Conservation (phyloP, 92 coral and sea anemone genomes). For the Heliopora coerulea region DNA sequence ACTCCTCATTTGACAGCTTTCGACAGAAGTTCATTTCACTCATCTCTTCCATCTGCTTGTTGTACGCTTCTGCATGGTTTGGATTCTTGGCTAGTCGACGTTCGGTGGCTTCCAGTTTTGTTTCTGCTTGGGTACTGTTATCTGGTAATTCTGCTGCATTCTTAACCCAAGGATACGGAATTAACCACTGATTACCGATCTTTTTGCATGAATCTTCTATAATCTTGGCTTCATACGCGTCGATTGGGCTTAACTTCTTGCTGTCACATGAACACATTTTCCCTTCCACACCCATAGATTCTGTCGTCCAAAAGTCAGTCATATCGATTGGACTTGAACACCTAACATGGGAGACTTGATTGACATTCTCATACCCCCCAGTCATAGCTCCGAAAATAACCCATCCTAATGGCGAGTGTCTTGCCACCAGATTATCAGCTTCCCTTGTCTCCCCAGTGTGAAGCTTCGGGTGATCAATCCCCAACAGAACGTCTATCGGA, state of each 20-base stretch:
- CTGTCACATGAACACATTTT: slow-evolving; percentile 43
- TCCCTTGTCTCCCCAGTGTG: slow-evolving; percentile 52
- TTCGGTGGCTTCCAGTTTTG: slow-evolving; percentile 42
- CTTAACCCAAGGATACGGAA: slow-evolving; percentile 60
- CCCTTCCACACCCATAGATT: no score
- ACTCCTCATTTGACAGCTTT: slow-evolving; percentile 48
- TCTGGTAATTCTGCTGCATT: slow-evolving; percentile 39
- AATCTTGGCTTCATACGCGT: slow-evolving; percentile 49
- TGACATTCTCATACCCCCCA: background rate
- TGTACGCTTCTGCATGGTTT: slow-evolving; percentile 44
- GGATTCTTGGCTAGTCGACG: slow-evolving; percentile 36
- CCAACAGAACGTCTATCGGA: slow-evolving; percentile 57
- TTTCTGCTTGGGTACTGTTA: slow-evolving; percentile 45
- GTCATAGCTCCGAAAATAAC: slow-evolving; percentile 27
- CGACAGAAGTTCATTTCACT: slow-evolving; percentile 52
- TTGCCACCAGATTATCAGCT: slow-evolving; percentile 10
- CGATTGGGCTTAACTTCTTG: slow-evolving; percentile 53
- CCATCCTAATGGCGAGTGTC: slow-evolving; percentile 45
- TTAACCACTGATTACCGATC: slow-evolving; percentile 55
- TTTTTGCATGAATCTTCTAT: slow-evolving; percentile 55
- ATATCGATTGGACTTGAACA: slow-evolving; percentile 39
- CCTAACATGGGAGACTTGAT: slow-evolving; percentile 38
- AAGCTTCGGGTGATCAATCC: slow-evolving; percentile 62
- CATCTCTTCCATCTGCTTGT: slow-evolving; percentile 60
- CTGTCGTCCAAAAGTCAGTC: slow-evolving; percentile 53